Conservation (phyloP, 2,113 vertebrate genomes). For the Cercocebus atys region DNA sequence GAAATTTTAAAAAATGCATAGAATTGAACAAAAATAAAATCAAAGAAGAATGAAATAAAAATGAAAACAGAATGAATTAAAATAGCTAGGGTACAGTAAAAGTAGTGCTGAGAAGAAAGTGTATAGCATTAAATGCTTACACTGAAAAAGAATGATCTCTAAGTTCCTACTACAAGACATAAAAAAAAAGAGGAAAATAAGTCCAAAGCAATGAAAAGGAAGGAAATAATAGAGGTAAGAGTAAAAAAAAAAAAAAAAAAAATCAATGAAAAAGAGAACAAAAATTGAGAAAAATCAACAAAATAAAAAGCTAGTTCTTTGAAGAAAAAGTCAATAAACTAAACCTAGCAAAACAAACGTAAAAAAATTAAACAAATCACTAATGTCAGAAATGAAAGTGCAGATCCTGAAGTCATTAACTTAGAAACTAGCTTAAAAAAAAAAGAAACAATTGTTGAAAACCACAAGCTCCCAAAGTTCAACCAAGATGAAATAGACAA, state of each 20-base stretch:
- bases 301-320: not conserved
- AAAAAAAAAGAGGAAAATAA: not conserved
- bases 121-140: not conserved
- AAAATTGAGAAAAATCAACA: not conserved
- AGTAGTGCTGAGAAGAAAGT: not conserved
- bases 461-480: not conserved
- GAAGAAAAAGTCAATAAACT: not conserved
- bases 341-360: not conserved
- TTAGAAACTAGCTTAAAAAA: too few relatives aligned
- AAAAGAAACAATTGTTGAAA: slow-evolving; percentile 24
- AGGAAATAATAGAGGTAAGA: not conserved
- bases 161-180: not conserved
- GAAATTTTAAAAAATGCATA: not conserved
- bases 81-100: not conserved
- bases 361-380: not conserved
- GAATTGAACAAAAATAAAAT: slow-evolving; percentile 8
- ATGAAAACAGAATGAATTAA: slow-evolving; percentile 7
- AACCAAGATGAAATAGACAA: slow-evolving; percentile 7
- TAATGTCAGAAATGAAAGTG: not conserved
- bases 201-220: not conserved
- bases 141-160: not conserved
- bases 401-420: not conserved
- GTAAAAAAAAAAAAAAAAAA: slow-evolving; percentile 2
- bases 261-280: not conserved
- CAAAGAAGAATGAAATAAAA: not conserved